These are phyloP conservation scores for Hoplodrina ambigua DNA, from an alignment of 2,888 invertebrate genomes.

Conservation along the genomic window DNA sequence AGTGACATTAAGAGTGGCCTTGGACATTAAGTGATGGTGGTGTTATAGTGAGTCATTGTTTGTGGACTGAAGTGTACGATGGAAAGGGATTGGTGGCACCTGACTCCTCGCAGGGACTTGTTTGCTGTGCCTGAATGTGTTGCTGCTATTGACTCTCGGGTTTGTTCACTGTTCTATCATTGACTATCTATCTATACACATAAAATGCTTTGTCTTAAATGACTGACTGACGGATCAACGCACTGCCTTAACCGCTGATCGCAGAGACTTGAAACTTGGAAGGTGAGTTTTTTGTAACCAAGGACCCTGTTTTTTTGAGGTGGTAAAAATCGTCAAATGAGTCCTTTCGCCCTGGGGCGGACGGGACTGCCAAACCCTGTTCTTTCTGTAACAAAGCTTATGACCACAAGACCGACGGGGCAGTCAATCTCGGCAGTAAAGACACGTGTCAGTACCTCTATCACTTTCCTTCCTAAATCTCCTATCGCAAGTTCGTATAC, in stretches of 20 bases:
- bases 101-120: constrained; percentile 83
- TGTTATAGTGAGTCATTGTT: constrained; percentile 27
- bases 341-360: too few relatives aligned
- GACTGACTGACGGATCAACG: too few relatives aligned
- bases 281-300: too few relatives aligned
- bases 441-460: neutral
- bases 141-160: constrained; percentile 91
- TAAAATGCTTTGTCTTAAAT: too few relatives aligned
- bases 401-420: too few relatives aligned
- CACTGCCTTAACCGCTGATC: too few relatives aligned
- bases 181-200: neutral
- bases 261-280: too few relatives aligned
- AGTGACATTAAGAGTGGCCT: constrained; percentile 38
- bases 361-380: too few relatives aligned
- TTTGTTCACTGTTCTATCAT: constrained; percentile 71
- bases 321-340: too few relatives aligned
- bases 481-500: neutral
- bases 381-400: too few relatives aligned
- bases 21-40: constrained; percentile 40
- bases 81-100: constrained; percentile 89
- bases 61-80: constrained; percentile 56
- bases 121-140: constrained; percentile 90
- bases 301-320: too few relatives aligned
- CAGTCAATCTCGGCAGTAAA: neutral
- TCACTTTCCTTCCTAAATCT: neutral